Evolutionary conservation across 2,797 vertebrate genomes (phyloP).

Genomic region (Gadopsis marmoratus): DNA sequence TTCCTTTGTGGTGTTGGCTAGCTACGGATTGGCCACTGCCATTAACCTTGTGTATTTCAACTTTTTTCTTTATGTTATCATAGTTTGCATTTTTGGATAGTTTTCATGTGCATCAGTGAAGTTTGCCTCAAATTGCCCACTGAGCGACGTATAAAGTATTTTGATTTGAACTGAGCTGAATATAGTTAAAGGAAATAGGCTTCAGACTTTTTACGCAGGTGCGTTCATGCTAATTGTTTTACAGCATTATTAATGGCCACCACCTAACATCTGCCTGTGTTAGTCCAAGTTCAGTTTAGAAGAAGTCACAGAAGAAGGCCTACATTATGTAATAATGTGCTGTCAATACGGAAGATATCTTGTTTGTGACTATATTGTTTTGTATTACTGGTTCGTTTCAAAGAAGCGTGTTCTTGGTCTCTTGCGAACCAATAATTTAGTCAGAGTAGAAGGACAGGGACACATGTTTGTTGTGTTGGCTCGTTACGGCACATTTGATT

Average conservation of each 20-base stretch:
- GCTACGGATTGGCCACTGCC: too few relatives aligned
- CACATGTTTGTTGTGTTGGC: not conserved
- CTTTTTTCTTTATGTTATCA: not conserved
- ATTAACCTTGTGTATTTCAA: not conserved
- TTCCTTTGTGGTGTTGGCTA: not conserved
- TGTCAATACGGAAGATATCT: not conserved
- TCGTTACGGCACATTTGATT: not conserved
- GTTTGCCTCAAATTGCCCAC: not conserved
- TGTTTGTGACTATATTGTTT: not conserved
- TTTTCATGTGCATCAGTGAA: not conserved
- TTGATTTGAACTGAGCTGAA: not conserved
- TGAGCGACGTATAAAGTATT: not conserved
- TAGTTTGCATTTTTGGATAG: not conserved
- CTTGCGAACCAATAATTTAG: not conserved
- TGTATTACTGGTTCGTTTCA: not conserved
- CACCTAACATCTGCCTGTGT: not conserved
- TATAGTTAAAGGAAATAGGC: not conserved
- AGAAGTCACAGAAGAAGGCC: not conserved
- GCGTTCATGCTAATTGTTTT: not conserved
- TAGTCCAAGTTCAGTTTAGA: not conserved
- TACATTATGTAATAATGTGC: not conserved
- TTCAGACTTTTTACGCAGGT: not conserved
- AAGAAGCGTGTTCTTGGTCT: not conserved
- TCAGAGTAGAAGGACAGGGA: too few relatives aligned
- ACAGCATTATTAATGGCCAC: not conserved